phyloP scores from a whole-genome alignment of 2,113 vertebrate genomes.

The Archocentrus centrarchus region DNA sequence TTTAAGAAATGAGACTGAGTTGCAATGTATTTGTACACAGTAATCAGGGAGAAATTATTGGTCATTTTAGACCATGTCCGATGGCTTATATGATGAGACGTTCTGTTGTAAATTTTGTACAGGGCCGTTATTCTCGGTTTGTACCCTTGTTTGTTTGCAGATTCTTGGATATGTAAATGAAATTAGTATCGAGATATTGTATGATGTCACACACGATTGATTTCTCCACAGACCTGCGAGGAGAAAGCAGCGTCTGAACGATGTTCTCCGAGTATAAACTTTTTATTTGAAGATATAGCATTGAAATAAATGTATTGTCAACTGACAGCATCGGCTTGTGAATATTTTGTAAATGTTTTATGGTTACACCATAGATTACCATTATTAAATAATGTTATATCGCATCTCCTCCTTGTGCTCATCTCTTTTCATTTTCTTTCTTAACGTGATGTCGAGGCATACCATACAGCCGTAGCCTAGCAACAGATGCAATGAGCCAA shows the following conservation, averaged over 20 bases:
- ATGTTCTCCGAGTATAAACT: slow-evolving; percentile 57
- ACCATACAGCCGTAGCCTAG: slow-evolving; percentile 65
- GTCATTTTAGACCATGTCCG: slow-evolving; percentile 72
- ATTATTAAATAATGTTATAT: slow-evolving; percentile 75
- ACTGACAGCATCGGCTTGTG: slow-evolving; percentile 68
- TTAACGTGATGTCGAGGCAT: slow-evolving; percentile 27
- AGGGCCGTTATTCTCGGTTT: slow-evolving; percentile 59
- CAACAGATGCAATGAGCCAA: slow-evolving; percentile 73
- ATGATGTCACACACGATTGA: slow-evolving; percentile 58
- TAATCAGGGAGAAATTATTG: slow-evolving; percentile 74
- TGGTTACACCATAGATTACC: slow-evolving; percentile 66
- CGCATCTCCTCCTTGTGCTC: slow-evolving; percentile 37
- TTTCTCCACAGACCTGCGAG: slow-evolving; percentile 54
- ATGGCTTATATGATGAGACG: slow-evolving; percentile 52
- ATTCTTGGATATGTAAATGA: slow-evolving; percentile 68
- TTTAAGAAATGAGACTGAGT: slow-evolving; percentile 67
- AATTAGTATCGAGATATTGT: slow-evolving; percentile 61
- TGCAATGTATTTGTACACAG: slow-evolving; percentile 66
- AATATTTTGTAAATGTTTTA: slow-evolving; percentile 80
- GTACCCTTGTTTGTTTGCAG: slow-evolving; percentile 61
- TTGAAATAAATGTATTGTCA: slow-evolving; percentile 70
- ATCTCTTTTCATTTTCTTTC: slow-evolving; percentile 31
- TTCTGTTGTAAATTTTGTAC: slow-evolving; percentile 72
- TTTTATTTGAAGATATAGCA: slow-evolving; percentile 71
- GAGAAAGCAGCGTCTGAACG: slow-evolving; percentile 50